Base-by-base conservation (phyloP, 2,113 vertebrate genomes). In the Origma solitaria region DNA sequence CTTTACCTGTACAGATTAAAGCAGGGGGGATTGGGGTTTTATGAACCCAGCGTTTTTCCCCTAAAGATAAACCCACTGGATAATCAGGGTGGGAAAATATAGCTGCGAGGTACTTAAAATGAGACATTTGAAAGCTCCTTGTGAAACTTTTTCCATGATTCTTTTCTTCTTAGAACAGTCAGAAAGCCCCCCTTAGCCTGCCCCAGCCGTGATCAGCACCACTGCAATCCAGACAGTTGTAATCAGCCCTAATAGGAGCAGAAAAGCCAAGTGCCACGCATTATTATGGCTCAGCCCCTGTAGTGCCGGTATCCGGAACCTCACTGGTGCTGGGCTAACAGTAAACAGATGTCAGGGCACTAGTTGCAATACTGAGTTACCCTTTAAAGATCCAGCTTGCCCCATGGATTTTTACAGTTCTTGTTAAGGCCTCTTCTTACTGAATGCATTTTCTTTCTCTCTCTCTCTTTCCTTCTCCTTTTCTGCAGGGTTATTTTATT, bases 221-320 rank as follows among this genome's bases (percentile, higher is more conserved):
- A 6, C 85, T 51, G 88, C n/a, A 64, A 45, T 56, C 95, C 92
- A 93, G 88, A 81, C 78, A 95, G 94, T 88, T 92, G 93, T 90
- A 96, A 97, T 96, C 94, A 96, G 94, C 94, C 71, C 94, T 96
- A 96, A 96, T 96, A 88, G 86, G 93, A 97, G 94, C 90, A 95
- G 96, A 77, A 53, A 93, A 96, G 76, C 92, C 92, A 15, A 96
- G 95, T 96, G 94, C 93, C 93, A 92, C 8, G 37, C n/a, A 40
- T 92, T 95, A 21, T 94, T 95, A 80, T 90, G 90, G 38, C 79
- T 94, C 90, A 90, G 92, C 93, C 96, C 94, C 95, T 92, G 96
- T 93, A 94, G 95, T 78, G 94, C 95, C 72, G 92, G 92, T 95
- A 97, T 96, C 95, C 93, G 94, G 96, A 97, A 96, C 95, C 95